These are phyloP conservation scores for Drosophila sp. DNA, from an alignment of 1,140 invertebrate species.

Conservation along the genomic window DNA sequence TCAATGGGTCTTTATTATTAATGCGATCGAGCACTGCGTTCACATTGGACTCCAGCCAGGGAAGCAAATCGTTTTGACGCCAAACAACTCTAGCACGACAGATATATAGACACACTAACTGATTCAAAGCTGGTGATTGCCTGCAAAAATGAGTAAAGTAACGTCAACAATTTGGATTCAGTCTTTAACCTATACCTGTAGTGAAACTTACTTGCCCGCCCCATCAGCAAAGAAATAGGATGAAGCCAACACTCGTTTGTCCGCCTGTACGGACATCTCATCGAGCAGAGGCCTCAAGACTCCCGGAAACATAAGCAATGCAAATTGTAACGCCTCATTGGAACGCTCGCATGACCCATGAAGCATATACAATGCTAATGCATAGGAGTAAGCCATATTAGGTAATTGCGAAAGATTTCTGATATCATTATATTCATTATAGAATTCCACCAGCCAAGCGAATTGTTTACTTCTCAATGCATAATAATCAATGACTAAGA, in stretches of 20 bases:
- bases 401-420: slow-evolving; percentile 92
- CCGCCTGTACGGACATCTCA: slow-evolving; percentile 90
- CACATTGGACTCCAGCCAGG: slow-evolving; percentile 91
- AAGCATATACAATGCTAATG: slow-evolving; percentile 89
- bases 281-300: slow-evolving; percentile 89
- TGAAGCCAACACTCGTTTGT: slow-evolving; percentile 86
- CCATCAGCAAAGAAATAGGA: slow-evolving; percentile 83
- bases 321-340: slow-evolving; percentile 88
- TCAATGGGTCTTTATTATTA: slow-evolving; percentile 87
- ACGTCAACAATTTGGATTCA: slow-evolving; percentile 4
- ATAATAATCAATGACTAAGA: slow-evolving; percentile 94
- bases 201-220: slow-evolving; percentile 64
- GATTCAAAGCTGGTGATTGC: slow-evolving; percentile 87
- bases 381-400: slow-evolving; percentile 94
- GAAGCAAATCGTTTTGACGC: slow-evolving; percentile 90
- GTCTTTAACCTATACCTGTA: background rate
- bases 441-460: slow-evolving; percentile 91
- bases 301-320: slow-evolving; percentile 93
- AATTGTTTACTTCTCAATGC: slow-evolving; percentile 92
- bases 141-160: slow-evolving; percentile 82
- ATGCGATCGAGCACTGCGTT: slow-evolving; percentile 87
- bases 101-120: slow-evolving; percentile 90
- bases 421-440: slow-evolving; percentile 86
- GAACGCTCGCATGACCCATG: slow-evolving; percentile 84
- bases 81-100: slow-evolving; percentile 89